Conservation (phyloP, 2,797 vertebrate genomes). For the Orestias chungarensis region DNA sequence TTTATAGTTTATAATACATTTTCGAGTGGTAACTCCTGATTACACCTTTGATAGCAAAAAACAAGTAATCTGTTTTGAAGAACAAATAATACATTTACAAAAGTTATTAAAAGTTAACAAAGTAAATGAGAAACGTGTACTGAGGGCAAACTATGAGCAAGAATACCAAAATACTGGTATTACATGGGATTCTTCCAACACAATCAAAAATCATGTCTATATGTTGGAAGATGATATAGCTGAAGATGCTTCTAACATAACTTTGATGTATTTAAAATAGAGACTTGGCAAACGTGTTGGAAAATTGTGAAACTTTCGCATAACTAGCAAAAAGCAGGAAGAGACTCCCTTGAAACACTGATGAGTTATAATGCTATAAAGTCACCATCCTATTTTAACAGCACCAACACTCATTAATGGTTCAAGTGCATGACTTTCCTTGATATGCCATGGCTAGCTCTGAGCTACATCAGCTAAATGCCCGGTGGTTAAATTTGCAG, state of each 20-base stretch:
- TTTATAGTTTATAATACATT: too few relatives aligned
- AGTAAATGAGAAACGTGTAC: background rate
- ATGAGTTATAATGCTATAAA: background rate
- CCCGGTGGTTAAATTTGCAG: background rate
- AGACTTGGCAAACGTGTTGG: background rate
- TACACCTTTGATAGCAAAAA: background rate
- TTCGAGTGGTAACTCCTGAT: background rate
- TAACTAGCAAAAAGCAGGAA: background rate
- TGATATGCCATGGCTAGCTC: background rate
- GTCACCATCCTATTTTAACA: background rate
- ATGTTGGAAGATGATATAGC: too few relatives aligned
- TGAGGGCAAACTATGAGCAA: background rate
- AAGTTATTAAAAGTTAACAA: background rate
- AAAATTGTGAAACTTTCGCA: background rate
- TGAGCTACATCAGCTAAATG: background rate
- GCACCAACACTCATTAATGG: background rate
- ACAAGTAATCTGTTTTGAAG: too few relatives aligned
- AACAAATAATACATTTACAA: too few relatives aligned
- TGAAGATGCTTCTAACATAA: too few relatives aligned
- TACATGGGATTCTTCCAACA: too few relatives aligned
- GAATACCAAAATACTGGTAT: too few relatives aligned
- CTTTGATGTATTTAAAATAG: background rate
- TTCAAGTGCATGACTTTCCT: background rate
- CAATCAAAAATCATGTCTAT: too few relatives aligned
- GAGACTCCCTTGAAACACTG: background rate